These are phyloP conservation scores for Harmothoe impar DNA, from an alignment of 2,888 invertebrate species.

Conservation along the genomic window DNA sequence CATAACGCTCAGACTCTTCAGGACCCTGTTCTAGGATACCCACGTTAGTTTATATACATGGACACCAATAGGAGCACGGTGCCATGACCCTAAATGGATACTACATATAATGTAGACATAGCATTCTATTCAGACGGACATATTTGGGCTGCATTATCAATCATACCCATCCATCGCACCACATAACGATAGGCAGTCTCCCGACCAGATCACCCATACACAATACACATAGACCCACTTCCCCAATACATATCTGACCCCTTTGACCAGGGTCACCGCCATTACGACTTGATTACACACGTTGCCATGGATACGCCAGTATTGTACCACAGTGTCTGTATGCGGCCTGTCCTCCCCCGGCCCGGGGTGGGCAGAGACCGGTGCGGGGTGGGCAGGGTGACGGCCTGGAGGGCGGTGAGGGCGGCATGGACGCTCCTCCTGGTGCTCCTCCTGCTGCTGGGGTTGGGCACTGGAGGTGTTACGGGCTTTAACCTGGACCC, in stretches of 20 bases:
- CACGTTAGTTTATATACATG: too few relatives aligned
- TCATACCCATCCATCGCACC: neutral
- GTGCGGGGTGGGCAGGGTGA: neutral
- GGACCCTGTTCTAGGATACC: too few relatives aligned
- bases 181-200: neutral
- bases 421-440: neutral
- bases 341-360: neutral
- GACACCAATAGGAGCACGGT: too few relatives aligned
- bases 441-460: neutral
- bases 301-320: conserved; percentile 27
- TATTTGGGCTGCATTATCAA: neutral
- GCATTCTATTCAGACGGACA: too few relatives aligned
- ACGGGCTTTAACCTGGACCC: conserved; percentile 20
- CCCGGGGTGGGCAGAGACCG: neutral
- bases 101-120: too few relatives aligned
- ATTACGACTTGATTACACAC: neutral
- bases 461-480: neutral
- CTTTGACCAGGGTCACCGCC: conserved; percentile 37
- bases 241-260: conserved; percentile 5
- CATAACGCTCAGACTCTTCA: too few relatives aligned
- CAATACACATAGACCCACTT: neutral
- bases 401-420: neutral
- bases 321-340: neutral
- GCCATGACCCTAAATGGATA: too few relatives aligned
- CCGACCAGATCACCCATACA: neutral